phyloP scores from a whole-genome alignment of 2,113 vertebrate species.

The Todiramphus chloris region DNA sequence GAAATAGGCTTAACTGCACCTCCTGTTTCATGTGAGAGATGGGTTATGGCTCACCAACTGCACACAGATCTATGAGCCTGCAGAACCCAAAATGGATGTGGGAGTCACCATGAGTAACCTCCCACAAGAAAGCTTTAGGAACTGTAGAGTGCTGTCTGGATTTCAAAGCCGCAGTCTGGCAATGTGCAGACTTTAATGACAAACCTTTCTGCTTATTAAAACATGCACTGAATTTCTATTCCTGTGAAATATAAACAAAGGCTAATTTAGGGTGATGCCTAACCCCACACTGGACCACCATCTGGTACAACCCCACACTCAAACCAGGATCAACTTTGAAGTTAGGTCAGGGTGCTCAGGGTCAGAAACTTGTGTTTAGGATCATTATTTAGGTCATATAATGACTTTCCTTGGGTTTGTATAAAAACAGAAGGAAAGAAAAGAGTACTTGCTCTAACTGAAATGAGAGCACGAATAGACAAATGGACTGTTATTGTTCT shows the following conservation, averaged over 20 bases:
- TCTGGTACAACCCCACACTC: not conserved
- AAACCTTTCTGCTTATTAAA: not conserved
- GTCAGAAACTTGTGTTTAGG: not conserved
- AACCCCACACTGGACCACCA: not conserved
- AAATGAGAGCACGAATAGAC: not conserved
- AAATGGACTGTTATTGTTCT: not conserved
- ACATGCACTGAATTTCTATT: not conserved
- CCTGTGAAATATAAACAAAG: not conserved
- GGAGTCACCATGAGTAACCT: not conserved
- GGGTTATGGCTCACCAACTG: not conserved
- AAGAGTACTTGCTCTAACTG: not conserved
- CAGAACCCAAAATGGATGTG: not conserved
- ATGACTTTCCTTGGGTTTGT: not conserved
- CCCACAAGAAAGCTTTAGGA: not conserved
- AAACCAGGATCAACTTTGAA: not conserved
- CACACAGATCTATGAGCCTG: not conserved
- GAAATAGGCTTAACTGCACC: not conserved
- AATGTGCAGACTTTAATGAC: not conserved
- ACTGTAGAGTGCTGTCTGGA: not conserved
- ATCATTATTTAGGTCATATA: not conserved
- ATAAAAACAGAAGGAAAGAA: not conserved
- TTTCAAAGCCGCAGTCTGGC: not conserved
- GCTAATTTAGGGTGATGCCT: not conserved
- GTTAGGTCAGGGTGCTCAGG: not conserved
- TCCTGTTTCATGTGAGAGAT: not conserved